Base-by-base conservation (phyloP, 1,140 invertebrate genomes). In the Bombus affinis region DNA sequence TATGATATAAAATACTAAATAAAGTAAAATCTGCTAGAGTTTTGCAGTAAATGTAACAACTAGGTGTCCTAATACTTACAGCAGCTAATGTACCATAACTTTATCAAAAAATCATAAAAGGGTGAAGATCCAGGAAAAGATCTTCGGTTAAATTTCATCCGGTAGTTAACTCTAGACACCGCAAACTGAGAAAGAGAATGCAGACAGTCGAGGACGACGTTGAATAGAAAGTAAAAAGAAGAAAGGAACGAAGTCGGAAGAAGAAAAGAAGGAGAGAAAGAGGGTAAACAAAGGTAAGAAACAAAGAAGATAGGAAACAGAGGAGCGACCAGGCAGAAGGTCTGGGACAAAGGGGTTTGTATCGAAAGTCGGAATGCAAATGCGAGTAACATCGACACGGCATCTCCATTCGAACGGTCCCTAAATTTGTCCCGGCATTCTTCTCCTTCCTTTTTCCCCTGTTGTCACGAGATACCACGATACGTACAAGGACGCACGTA, bases 341-440 rank as follows among this genome's bases (percentile, higher is more conserved):
- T 81, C 59, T 47, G 73, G 85, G 85, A 83, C 89, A 91, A 86
- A 90, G 89, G 88, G 86, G 88, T 91, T 91, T 90, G 90, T 91
- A 91, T 91, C 90, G 90, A 91, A 91, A 91, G 90, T 91, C 91
- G 80, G 88, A 91, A 91, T 91, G 90, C 90, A 91, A 91, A 91
- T 90, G 91, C 82, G 91, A 92, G 89, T 91, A 92, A 92, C 91
- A 87, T 92, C 91, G 87, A 92, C 91, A 91, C 82, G 91, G 91
- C 78, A 92, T 91, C 91, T 92, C 91, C 90, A 92, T 92, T 92
- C 91, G 91, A 92, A 86, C 90, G 88, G 89, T 92, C 89, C 91
- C 91, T 92, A 92, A 92, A 92, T 92, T 92, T 92, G 87, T 90
- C 87, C 72, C 76, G 85, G 83, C 90, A 92, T 92, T 92, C 89